Conservation (phyloP, 2,888 invertebrate genomes). For the Dasypogon diadema region DNA sequence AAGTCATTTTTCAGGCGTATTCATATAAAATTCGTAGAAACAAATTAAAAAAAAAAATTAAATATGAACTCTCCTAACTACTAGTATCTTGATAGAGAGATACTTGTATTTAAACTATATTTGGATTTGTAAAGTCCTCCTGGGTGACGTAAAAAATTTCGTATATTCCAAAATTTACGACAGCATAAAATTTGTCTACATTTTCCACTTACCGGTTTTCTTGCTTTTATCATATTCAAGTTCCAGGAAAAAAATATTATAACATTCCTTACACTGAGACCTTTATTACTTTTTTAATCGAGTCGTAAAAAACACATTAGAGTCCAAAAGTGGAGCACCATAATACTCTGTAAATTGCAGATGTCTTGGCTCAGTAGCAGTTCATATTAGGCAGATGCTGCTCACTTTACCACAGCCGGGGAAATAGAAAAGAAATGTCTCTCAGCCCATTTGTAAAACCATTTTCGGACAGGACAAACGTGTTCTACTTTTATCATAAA, state of each 20-base stretch:
- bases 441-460: slow-evolving; percentile 21
- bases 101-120: no score
- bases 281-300: background rate
- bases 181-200: no score
- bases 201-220: no score
- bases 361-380: background rate
- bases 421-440: background rate
- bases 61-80: no score
- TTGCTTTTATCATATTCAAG: no score
- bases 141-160: background rate
- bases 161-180: background rate
- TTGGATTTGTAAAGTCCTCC: no score
- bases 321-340: background rate
- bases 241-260: no score
- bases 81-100: no score
- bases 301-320: background rate
- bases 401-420: background rate
- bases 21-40: no score
- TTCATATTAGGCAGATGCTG: slow-evolving; percentile 15
- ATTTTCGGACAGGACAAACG: slow-evolving; percentile 28
- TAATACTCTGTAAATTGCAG: background rate
- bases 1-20: no score
- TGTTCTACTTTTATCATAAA: slow-evolving; percentile 32
- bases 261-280: background rate
- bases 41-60: no score